Base-by-base conservation (phyloP, 2,888 invertebrate species). In the Eupithecia subfuscata region DNA sequence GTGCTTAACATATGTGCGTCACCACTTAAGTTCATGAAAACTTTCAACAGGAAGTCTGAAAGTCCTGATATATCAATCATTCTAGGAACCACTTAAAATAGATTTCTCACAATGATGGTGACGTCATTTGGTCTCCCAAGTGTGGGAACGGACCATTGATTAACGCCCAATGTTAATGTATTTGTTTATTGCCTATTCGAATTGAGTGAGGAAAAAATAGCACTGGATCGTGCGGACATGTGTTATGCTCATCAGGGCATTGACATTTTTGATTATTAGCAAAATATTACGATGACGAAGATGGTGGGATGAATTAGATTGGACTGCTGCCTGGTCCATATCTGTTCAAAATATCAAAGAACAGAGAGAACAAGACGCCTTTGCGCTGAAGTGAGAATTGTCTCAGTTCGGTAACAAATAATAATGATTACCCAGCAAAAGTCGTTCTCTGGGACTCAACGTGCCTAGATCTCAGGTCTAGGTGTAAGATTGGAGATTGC, bases 61-160 rank as follows among this genome's bases (percentile, higher is more conserved):
- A 64, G 52, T 75, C 71, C 60, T 52, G 74, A 82, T 78, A 80
- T 73, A 74, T 81, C 79, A 74, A 79, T 81, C 70, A 78, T 75
- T 70, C 68, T 72, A 71, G 75, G 45, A 48, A 30, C 78, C 81
- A 85, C 84, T 84, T 83, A 82, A 84, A 83, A 79, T 76, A 76
- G 67, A 78, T 70, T 79, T 81, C 78, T 71, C 78, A 80, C 78
- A 77, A 77, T 30, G 30, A 30, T 18, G 34, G 34, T 82, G 85
- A 84, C 85, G 85, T 87, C 86, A 88, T 78, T 60, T 18, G 75
- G 34, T 67, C 75, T 76, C 77, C 81, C 80, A 85, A 87, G 86
- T 89, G 90, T 91, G 91, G 90, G 91, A 91, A 91, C 86, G 79
- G 83, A 80, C 80, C 83, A 84, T 83, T 87, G 85, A 90, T 90